Percentiles rank a stretch among this genome's conserved stretches.
These are phyloP conservation scores for Vipera latastei DNA, from an alignment of 2,797 vertebrate species.

Conservation along the genomic window DNA sequence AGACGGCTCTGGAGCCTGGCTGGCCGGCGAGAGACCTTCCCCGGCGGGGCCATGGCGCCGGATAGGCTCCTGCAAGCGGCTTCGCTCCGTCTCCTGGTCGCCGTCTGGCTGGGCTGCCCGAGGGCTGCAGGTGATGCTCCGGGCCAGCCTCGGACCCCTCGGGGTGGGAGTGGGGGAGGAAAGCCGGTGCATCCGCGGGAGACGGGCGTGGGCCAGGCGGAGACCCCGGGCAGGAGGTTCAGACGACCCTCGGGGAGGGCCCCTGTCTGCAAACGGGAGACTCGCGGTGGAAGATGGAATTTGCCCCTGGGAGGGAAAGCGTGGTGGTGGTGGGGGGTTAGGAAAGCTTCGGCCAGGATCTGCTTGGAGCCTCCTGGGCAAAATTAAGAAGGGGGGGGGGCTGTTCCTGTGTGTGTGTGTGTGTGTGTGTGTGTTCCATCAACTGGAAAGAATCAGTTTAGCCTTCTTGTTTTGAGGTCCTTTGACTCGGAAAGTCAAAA, in stretches of 20 bases:
- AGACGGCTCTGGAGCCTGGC: not conserved
- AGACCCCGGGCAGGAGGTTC: too few species aligned
- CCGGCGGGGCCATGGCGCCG: not conserved
- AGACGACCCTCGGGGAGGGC: not conserved
- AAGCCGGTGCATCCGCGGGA: fast-evolving
- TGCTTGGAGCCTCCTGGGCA: not conserved
- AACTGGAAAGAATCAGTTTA: too few species aligned
- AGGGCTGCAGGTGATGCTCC: not conserved
- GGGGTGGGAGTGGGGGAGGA: too few species aligned
- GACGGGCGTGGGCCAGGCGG: not conserved
- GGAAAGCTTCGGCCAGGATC: not conserved
- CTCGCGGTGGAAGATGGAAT: not conserved
- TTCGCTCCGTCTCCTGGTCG: too few species aligned
- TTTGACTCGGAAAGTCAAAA: too few species aligned
- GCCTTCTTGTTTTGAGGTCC: too few species aligned
- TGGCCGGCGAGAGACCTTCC: not conserved
- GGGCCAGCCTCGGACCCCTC: not conserved
- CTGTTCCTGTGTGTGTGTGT: too few species aligned
- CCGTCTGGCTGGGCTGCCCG: not conserved
- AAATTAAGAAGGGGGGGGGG: not conserved
- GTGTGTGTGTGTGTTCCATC: too few species aligned
- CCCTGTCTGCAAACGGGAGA: not conserved
- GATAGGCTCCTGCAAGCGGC: not conserved
- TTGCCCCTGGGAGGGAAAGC: not conserved
- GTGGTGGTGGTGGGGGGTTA: too few species aligned